A percentile compares a stretch with the other conserved stretches of the same genome.
These are phyloP conservation scores for Drosophila persimilis DNA, from an alignment of 1,140 invertebrate species.

Conservation along the genomic window DNA sequence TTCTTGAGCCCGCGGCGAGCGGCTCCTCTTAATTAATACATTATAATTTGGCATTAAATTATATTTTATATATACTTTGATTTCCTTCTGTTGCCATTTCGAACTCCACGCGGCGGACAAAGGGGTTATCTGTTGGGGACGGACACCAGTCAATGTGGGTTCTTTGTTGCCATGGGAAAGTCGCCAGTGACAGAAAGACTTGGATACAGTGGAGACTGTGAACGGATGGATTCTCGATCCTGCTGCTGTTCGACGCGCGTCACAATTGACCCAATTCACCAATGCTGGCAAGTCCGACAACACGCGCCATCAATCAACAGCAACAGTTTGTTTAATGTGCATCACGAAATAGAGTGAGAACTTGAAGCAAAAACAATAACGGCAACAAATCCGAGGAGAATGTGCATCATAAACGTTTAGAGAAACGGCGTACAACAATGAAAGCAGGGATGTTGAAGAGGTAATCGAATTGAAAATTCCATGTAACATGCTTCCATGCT, in stretches of 20 bases:
- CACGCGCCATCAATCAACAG: conserved; percentile 70
- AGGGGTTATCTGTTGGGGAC: conserved; percentile 71
- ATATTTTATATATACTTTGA: conserved; percentile 16
- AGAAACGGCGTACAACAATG: conserved; percentile 35
- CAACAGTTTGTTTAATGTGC: conserved; percentile 25
- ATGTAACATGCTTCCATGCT: no score
- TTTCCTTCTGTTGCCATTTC: conserved; percentile 7
- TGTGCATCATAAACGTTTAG: conserved; percentile 41
- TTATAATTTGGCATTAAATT: conserved; percentile 79
- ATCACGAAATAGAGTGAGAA: conserved; percentile 25
- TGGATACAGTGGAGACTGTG: neutral
- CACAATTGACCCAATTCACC: conserved; percentile 61
- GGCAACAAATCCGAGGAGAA: conserved; percentile 40
- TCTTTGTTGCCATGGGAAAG: conserved; percentile 52
- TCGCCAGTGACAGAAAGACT: neutral
- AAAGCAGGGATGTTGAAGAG: neutral
- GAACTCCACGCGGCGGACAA: conserved; percentile 45
- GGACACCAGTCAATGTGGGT: conserved; percentile 41
- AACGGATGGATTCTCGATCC: conserved; percentile 16
- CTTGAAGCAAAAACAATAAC: conserved; percentile 21
- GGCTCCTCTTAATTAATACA: conserved; percentile 62
- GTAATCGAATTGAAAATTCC: conserved; percentile 7
- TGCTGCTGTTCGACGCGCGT: conserved; percentile 19
- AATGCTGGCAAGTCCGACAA: conserved; percentile 18
- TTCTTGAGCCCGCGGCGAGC: conserved; percentile 7